Conservation (phyloP, 53 echinoderm and acorn worm genomes). For the Luidia sarsii region DNA sequence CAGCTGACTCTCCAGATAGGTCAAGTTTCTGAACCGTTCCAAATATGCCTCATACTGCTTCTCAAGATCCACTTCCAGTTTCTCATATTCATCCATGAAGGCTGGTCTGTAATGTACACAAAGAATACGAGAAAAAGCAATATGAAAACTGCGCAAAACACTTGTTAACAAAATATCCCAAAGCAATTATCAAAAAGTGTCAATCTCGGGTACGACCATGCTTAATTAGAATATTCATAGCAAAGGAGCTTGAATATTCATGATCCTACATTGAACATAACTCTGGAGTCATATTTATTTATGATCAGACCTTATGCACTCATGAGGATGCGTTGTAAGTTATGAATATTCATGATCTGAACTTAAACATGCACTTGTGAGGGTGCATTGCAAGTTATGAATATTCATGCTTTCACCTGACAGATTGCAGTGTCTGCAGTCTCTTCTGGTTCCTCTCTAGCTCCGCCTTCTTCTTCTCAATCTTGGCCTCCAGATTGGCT, state of each 20-base stretch:
- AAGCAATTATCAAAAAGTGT: neutral
- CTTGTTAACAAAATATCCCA: neutral
- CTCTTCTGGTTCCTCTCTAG: conserved; percentile 93
- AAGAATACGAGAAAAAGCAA: no score
- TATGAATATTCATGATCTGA: no score
- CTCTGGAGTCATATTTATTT: no score
- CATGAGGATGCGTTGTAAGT: no score
- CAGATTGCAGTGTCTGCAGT: conserved; percentile 86
- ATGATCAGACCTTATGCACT: no score
- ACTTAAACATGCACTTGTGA: no score
- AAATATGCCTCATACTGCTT: conserved; percentile 91
- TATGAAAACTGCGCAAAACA: neutral
- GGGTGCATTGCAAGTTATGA: no score
- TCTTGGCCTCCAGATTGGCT: conserved; percentile 97
- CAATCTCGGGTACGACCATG: no score
- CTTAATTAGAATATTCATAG: no score
- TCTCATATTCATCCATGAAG: conserved; percentile 99
- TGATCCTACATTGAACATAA: no score
- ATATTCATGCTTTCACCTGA: no score
- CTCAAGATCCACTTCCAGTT: conserved; percentile 85
- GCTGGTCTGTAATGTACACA: conserved; percentile 75
- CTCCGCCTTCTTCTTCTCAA: conserved; percentile 95
- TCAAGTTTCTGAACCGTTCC: conserved; percentile 91
- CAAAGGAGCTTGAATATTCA: no score
- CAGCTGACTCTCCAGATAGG: conserved; percentile 85